Percentiles rank a stretch among this genome's conserved stretches.
Evolutionary conservation across 2,113 vertebrate species (phyloP).

Genomic region (Rhinoderma darwinii): DNA sequence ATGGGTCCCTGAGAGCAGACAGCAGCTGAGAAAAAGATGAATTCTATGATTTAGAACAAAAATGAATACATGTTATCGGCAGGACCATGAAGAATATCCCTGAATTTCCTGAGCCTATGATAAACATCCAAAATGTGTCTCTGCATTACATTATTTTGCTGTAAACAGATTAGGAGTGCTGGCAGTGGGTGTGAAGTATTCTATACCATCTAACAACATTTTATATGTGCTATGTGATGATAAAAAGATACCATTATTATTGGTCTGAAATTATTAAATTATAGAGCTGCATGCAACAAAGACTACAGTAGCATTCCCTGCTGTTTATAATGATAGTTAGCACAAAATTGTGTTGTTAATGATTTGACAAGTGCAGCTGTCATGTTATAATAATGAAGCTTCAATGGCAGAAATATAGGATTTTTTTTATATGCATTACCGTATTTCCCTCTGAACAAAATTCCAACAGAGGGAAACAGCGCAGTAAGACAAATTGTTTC

Average conservation of each 20-base stretch:
- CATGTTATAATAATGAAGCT: conserved; percentile 3
- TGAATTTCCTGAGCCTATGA: background rate
- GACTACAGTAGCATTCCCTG: background rate
- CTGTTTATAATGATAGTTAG: conserved; percentile 5
- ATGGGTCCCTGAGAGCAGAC: background rate
- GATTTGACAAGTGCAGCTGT: conserved; percentile 15
- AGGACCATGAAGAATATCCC: background rate
- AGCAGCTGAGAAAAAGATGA: conserved; percentile 7
- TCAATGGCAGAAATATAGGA: background rate
- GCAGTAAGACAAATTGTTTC: conserved; percentile 23
- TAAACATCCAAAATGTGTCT: background rate
- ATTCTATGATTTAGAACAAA: conserved; percentile 16
- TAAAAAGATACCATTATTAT: background rate
- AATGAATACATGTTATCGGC: background rate
- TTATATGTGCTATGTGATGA: background rate
- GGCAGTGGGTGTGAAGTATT: background rate
- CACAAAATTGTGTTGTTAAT: conserved; percentile 10
- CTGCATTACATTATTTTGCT: background rate
- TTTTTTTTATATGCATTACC: no score
- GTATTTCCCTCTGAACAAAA: background rate
- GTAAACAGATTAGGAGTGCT: background rate
- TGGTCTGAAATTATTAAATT: background rate
- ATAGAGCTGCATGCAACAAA: background rate
- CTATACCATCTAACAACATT: background rate
- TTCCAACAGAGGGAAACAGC: conserved; percentile 46